Base-by-base conservation (phyloP, 2,113 vertebrate species). In the Prionailurus bengalensis region DNA sequence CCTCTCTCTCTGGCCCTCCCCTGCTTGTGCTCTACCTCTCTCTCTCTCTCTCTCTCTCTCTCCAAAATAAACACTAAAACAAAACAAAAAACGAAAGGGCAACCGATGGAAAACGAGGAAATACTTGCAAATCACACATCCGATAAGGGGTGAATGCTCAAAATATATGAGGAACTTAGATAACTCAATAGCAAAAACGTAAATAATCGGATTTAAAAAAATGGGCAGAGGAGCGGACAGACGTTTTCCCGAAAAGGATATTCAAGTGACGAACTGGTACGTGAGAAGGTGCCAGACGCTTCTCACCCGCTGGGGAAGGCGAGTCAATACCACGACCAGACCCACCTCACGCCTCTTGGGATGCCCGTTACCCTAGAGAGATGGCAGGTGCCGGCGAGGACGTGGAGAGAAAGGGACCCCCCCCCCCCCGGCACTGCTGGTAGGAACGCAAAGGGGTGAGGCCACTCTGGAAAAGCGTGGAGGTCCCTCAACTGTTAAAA, bases 351-450 rank as follows among this genome's bases (percentile, higher is more conserved):
- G 36, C 36, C 58, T 23, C 31, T 31, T 4, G 45, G 63, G 27
- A 68, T 3, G n/a, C 5, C 87, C 2, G 1, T 45, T 31, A 36
- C 27, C n/a, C 4, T 9, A 15, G 55, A 55, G 87, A 16, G 27
- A 7, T 29, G 23, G 21, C 11, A n/a, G 21, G 58, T 36, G n/a
- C 4, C 11, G 29, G 36, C 0, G 5, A 45, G 36, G 16, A 9
- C 0, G 48, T 45, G 48, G 29, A 66, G 68, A 45, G 42, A 73
- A 27, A 17, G 58, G 45, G 21, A 21, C 13, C 21, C 6, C 2
- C 42, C 42, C 6, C 42, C 7, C 45, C 45, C 2, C 15, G 23
- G 55, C 45, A 7, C 79, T 12, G 58, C 0, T 8, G 87, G 45
- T 51, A 10, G 65, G 55, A 29, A 7, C 7, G 45, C 7, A 66